These are phyloP conservation scores for Mus minutoides DNA, from an alignment of 2,797 vertebrate species.

Conservation along the genomic window DNA sequence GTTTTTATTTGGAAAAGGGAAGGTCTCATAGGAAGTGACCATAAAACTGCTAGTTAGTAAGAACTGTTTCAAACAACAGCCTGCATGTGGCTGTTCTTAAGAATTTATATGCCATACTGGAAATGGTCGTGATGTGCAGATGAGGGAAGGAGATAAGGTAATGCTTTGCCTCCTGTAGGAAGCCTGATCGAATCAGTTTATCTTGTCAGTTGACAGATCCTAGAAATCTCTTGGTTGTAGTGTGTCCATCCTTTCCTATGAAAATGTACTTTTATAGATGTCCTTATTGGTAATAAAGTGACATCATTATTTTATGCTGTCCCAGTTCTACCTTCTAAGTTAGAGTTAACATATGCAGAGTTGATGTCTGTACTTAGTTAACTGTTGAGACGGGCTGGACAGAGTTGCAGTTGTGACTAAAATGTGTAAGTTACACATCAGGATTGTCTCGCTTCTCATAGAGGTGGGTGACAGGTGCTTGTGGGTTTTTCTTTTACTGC, in stretches of 20 bases:
- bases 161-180: constrained; percentile 4
- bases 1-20: constrained; percentile 62
- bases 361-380: background rate
- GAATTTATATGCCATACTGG: background rate
- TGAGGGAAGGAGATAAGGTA: background rate
- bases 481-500: background rate
- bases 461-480: background rate
- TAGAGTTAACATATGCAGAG: background rate
- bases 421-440: background rate
- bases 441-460: background rate
- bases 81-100: background rate
- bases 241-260: background rate
- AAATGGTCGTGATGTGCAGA: background rate
- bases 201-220: background rate
- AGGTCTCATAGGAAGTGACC: constrained; percentile 41
- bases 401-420: background rate
- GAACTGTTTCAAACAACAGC: background rate
- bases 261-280: background rate
- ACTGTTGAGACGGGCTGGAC: background rate
- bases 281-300: background rate
- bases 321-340: constrained; percentile 29
- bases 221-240: background rate
- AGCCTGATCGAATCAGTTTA: background rate
- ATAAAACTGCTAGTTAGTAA: background rate
- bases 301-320: background rate